These are phyloP conservation scores for Silurus meridionalis DNA, from an alignment of 2,113 vertebrate species.

Conservation along the genomic window DNA sequence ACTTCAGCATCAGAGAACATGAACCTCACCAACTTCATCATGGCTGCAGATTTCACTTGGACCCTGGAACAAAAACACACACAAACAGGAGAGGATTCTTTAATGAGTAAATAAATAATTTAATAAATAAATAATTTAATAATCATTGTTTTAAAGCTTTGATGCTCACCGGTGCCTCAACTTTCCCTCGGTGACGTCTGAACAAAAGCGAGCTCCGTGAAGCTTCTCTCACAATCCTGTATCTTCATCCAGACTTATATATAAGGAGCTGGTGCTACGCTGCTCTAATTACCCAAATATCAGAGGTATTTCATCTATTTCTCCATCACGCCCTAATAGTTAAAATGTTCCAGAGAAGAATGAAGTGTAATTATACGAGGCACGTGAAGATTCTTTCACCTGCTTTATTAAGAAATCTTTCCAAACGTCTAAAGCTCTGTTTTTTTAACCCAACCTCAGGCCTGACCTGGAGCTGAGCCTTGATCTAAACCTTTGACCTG, in stretches of 20 bases:
- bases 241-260: background rate
- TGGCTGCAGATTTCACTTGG: background rate
- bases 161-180: background rate
- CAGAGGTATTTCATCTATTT: background rate
- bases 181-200: background rate
- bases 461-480: background rate
- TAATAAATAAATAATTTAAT: too few species aligned
- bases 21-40: constrained; percentile 7
- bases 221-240: background rate
- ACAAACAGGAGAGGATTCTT: background rate
- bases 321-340: background rate
- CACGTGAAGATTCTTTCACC: background rate
- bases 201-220: background rate
- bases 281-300: background rate
- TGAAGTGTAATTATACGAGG: background rate
- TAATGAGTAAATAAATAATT: too few species aligned
- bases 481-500: background rate
- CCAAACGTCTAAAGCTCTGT: background rate
- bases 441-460: background rate
- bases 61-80: background rate
- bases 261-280: background rate
- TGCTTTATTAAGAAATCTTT: background rate
- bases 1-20: background rate
- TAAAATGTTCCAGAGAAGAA: background rate
- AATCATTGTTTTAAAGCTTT: background rate